phyloP scores from a whole-genome alignment of 2,797 vertebrate species.

The Pangasius larnaudii region DNA sequence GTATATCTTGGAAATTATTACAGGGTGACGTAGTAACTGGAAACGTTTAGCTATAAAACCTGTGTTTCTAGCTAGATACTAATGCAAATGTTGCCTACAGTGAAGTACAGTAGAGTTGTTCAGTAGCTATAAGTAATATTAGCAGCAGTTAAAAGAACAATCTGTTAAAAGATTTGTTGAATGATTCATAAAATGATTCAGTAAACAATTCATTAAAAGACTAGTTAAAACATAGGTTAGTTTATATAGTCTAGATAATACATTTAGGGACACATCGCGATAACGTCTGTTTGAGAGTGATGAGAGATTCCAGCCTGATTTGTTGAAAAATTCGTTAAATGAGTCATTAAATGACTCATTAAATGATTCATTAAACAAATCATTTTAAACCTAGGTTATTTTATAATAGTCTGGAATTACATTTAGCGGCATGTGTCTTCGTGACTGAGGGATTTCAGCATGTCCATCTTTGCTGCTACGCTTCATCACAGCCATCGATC shows the following conservation, averaged over 20 bases:
- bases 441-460: background rate
- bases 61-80: background rate
- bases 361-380: background rate
- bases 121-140: background rate
- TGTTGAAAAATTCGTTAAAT: background rate
- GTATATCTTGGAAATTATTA: background rate
- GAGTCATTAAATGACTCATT: background rate
- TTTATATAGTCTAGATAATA: background rate
- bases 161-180: background rate
- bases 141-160: background rate
- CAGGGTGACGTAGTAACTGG: background rate
- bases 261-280: background rate
- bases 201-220: background rate
- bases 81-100: background rate
- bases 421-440: background rate
- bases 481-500: background rate
- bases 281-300: background rate
- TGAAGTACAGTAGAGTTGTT: background rate
- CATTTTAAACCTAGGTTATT: background rate
- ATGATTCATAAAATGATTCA: background rate
- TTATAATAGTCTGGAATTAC: background rate
- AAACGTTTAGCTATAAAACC: background rate
- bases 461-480: background rate
- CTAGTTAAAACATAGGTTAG: background rate
- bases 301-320: background rate